Evolutionary conservation across 2,888 invertebrate genomes (phyloP).

Genomic region (Aproaerema taeniolella): DNA sequence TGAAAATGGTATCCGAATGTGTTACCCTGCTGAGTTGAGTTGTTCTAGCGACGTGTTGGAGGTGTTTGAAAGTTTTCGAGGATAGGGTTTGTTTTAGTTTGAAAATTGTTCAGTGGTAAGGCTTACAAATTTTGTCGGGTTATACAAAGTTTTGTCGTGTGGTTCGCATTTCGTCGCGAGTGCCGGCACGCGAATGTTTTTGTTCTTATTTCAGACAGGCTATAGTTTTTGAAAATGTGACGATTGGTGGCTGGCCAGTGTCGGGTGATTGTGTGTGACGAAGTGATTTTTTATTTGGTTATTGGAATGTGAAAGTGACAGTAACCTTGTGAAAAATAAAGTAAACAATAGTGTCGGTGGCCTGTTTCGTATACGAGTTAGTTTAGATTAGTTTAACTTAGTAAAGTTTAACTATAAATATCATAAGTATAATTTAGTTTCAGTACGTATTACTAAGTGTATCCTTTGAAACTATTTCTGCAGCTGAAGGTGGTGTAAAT

Average conservation of each 20-base stretch:
- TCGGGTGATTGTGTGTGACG: conserved; percentile 8
- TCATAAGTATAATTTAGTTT: no score
- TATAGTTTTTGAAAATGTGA: conserved; percentile 43
- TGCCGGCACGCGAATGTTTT: conserved; percentile 72
- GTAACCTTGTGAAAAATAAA: conserved; percentile 13
- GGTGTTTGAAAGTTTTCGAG: conserved; percentile 16
- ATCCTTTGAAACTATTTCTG: no score
- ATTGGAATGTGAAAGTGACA: conserved; percentile 8
- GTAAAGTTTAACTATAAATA: background rate
- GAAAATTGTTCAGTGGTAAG: conserved; percentile 1
- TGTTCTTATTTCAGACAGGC: conserved; percentile 52
- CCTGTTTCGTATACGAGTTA: conserved; percentile 28
- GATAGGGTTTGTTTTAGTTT: conserved; percentile 13
- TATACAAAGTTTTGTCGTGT: conserved; percentile 6
- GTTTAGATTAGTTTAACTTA: conserved; percentile 8
- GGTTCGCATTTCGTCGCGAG: conserved; percentile 60
- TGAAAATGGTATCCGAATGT: conserved; percentile 62
- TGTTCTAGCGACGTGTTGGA: conserved; percentile 21
- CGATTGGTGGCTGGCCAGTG: conserved; percentile 26
- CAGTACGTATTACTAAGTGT: no score
- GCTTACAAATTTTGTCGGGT: conserved; percentile 10
- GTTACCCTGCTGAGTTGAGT: conserved; percentile 36
- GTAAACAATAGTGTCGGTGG: conserved; percentile 22
- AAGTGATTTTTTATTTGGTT: conserved; percentile 6
- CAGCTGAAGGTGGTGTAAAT: no score